Base-by-base conservation (phyloP, 2,113 vertebrate genomes). In the Nipponia nippon region DNA sequence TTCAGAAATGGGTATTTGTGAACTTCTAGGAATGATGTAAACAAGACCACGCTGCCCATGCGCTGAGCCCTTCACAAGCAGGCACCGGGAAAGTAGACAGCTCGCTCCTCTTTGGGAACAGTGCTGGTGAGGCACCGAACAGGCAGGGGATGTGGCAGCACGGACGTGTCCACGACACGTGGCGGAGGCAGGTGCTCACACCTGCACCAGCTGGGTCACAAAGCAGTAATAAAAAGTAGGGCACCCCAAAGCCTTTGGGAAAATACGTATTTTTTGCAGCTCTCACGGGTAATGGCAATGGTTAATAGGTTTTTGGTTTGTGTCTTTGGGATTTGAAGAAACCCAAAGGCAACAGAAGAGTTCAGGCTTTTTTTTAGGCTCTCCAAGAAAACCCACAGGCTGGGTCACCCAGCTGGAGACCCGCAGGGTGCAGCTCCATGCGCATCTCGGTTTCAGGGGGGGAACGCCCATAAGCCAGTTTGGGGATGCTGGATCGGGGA, bases 161-260 rank as follows among this genome's bases (percentile, higher is more conserved):
- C 0, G 5, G 47, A 89, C 2, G 1, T 32, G 34, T 10, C 56
- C 2, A 0, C 2, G 17, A 72, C 13, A 5, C 0, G 0, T 38
- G 72, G 53, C 13, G 9, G 49, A 53, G 38, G 56, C 65, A 89
- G 61, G 19, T 32, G 27, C 56, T 67, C 38, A 72, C 44, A 82
- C 52, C 58, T 36, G 17, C 52, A 62, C 26, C n/a, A 88, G 75
- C 38, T 83, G 53, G 42, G 59, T 72, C 71, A 86, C 44, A 86
- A 80, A 87, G 27, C n/a, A 12, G 6, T 63, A 67, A 79, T 25
- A 79, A 63, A 79, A 8, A 79, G 15, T 13, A 61, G 44, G 26
- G 36, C 55, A 77, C 17, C 7, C 36, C 47, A 88, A 92, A 79
- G 75, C 56, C 76, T 88, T 59, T 5, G 7, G 73, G 53, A 72